These are phyloP conservation scores for Anas acuta DNA, from an alignment of 2,797 vertebrate species.

Conservation along the genomic window DNA sequence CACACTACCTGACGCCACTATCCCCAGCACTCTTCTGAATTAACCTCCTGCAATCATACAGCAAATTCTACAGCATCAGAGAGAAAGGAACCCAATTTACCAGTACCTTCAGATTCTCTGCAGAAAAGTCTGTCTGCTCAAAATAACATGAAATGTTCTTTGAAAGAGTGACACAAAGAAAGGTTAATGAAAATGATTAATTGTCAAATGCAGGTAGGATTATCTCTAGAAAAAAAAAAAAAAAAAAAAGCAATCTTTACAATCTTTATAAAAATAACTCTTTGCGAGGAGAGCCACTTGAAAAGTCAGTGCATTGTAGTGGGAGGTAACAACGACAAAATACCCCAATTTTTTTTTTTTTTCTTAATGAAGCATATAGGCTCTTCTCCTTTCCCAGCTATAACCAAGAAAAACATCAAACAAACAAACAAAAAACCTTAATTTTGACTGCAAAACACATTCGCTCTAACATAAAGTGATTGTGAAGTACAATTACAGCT, in stretches of 20 bases:
- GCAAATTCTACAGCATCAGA: not conserved
- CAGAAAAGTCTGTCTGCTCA: not conserved
- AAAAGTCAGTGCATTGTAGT: not conserved
- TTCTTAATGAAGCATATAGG: not conserved
- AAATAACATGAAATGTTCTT: not conserved
- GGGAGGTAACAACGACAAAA: not conserved
- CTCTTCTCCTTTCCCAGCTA: not conserved
- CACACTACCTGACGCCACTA: accelerated
- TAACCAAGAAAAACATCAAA: not conserved
- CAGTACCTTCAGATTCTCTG: not conserved
- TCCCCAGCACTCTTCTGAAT: not conserved
- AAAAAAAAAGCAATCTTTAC: not conserved
- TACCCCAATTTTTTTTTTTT: not conserved
- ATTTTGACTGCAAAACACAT: not conserved
- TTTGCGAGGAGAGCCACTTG: not conserved
- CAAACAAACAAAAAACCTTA: not conserved
- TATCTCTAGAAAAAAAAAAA: not conserved
- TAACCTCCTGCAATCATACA: not conserved
- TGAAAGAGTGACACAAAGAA: not conserved
- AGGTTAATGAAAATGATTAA: not conserved
- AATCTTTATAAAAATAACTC: not conserved
- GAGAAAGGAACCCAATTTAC: not conserved
- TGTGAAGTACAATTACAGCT: conserved; percentile 6
- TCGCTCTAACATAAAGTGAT: not conserved
- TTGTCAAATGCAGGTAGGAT: not conserved